These are phyloP conservation scores for Hoplostethus atlanticus DNA, from an alignment of 2,797 vertebrate genomes.

Conservation along the genomic window DNA sequence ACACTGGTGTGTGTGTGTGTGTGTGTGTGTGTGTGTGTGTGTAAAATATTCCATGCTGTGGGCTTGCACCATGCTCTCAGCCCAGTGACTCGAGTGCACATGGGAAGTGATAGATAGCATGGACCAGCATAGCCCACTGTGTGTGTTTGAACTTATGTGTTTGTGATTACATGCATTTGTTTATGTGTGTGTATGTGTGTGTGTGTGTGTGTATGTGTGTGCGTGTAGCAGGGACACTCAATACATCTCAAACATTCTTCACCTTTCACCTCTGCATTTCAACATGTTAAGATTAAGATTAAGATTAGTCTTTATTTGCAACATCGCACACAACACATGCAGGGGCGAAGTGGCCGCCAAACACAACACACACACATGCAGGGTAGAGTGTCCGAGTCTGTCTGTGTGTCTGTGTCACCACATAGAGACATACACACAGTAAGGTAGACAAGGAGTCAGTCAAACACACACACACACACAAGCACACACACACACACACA, in stretches of 20 bases:
- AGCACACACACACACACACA: too few relatives aligned
- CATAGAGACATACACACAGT: too few relatives aligned
- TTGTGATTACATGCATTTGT: not conserved
- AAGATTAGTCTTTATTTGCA: too few relatives aligned
- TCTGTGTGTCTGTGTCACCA: too few relatives aligned
- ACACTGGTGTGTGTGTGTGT: slow-evolving; percentile 6
- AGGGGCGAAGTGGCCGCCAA: too few relatives aligned
- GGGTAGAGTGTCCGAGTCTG: too few relatives aligned
- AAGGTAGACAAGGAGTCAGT: too few relatives aligned
- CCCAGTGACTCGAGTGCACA: slow-evolving; percentile 22
- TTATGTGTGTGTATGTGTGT: slow-evolving; percentile 9
- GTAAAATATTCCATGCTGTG: slow-evolving; percentile 14
- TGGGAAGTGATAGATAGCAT: slow-evolving; percentile 11
- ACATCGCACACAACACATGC: too few relatives aligned
- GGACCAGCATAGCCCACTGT: not conserved
- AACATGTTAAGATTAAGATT: too few relatives aligned
- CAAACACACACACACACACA: too few relatives aligned
- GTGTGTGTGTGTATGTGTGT: not conserved
- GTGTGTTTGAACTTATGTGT: not conserved
- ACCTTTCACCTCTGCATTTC: slow-evolving; percentile 9
- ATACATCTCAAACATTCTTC: not conserved
- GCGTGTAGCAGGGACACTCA: slow-evolving; percentile 1
- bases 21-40: slow-evolving; percentile 1
- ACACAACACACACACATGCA: too few relatives aligned
- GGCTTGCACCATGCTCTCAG: slow-evolving; percentile 21